Evolutionary conservation across 2,888 invertebrate genomes (phyloP), one percentile per base, ranked within the genome.

Genomic region (Heliconius sara): DNA sequence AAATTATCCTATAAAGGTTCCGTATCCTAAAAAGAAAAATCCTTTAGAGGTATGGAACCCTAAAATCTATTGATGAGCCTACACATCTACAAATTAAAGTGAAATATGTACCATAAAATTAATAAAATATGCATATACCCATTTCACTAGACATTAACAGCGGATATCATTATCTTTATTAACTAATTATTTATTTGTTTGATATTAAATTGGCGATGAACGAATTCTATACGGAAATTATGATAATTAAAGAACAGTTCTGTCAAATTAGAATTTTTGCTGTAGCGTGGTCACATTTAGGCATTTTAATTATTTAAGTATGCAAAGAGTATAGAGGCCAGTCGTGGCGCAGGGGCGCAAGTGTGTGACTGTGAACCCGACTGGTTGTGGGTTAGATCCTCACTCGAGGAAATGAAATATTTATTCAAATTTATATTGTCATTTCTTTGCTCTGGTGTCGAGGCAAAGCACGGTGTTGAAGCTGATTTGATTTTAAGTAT

Each of bases 161-260:
- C 81, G 81, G 81, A 82, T 78, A 77, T 81, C 70, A 74, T 77
- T 80, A 68, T 76, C 47, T 52, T 67, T 78, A 43, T 34, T 30
- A 70, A 67, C 27, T n/a, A 73, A 52, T 78, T 78, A 78, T 81
- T 63, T 77, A 77, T 81, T 76, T 76, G 76, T 66, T 60, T 78
- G 75, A 80, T 73, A 76, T 78, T 63, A 78, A 79, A 81, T 52
- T 76, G 65, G 68, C 78, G 76, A 76, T 68, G 68, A 76, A 80
- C 76, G 76, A 71, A 47, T 78, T 68, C 66, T 80, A 76, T 63
- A 78, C n/a, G 76, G 43, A 80, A 80, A 78, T 80, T 80, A 82
- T 80, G 68, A 25, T 82, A 77, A 80, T 80, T 52, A 78, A 34
- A 63, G 43, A 39, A 68, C 27, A 66, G 39, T 70, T 66, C 67